Percentiles rank a stretch among this genome's conserved stretches.
Conservation (phyloP, 2,888 invertebrate species). For the Macrophya annulata region DNA sequence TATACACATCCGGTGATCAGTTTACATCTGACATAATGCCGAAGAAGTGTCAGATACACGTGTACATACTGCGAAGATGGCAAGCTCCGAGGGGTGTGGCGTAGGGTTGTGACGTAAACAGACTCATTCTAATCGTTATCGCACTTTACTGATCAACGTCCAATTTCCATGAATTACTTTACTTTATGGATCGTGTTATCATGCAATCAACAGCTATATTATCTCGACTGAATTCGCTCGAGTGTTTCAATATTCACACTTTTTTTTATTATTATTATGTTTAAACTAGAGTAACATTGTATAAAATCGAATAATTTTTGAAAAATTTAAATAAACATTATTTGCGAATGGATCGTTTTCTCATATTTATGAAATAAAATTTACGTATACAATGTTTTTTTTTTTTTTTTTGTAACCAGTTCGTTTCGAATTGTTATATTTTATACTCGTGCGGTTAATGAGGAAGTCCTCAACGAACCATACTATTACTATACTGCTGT, state of each 20-base stretch:
- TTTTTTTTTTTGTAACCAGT: neutral
- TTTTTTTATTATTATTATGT: neutral
- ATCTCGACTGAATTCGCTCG: neutral
- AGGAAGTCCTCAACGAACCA: neutral
- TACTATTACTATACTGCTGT: neutral
- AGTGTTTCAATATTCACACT: neutral
- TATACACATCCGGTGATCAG: neutral
- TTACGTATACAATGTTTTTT: slow-evolving; percentile 1
- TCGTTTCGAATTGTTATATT: neutral
- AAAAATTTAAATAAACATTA: neutral
- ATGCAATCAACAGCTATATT: neutral
- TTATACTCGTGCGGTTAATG: neutral
- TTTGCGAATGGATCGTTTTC: neutral
- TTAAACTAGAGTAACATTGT: neutral
- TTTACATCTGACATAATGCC: neutral
- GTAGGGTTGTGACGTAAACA: slow-evolving; percentile 30
- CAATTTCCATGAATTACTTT: neutral
- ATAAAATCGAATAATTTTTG: neutral
- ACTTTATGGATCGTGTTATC: neutral
- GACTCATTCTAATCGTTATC: slow-evolving; percentile 47
- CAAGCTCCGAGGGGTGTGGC: slow-evolving; percentile 39
- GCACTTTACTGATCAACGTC: neutral
- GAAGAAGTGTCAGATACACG: slow-evolving; percentile 45
- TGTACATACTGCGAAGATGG: slow-evolving; percentile 11
- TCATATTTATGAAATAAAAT: neutral